A percentile compares a stretch with the other conserved stretches of the same genome.
Evolutionary conservation across 2,113 vertebrate species (phyloP).

Genomic region (Maccullochella peelii): DNA sequence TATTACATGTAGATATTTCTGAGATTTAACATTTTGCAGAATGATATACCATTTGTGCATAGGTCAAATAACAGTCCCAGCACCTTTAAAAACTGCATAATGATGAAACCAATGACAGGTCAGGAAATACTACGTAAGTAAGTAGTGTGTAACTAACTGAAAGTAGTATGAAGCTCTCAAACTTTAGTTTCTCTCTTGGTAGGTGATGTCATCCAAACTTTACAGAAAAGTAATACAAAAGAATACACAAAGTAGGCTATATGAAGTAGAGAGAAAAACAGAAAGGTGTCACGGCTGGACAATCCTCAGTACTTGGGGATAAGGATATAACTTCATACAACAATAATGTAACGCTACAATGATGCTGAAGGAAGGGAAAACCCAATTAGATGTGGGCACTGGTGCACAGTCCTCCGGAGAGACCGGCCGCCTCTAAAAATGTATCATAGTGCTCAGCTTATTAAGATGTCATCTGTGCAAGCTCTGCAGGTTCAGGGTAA

Average conservation of each 20-base stretch:
- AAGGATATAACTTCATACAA: conserved; percentile 59
- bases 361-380: conserved; percentile 66
- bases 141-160: not conserved
- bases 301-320: conserved; percentile 44
- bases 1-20: not conserved
- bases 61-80: not conserved
- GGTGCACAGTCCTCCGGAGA: conserved; percentile 69
- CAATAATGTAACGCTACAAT: conserved; percentile 61
- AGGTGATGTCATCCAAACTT: conserved; percentile 16
- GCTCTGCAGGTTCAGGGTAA: conserved; percentile 78
- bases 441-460: conserved; percentile 76
- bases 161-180: not conserved
- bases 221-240: conserved; percentile 15
- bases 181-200: not conserved
- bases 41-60: not conserved
- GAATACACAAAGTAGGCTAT: not conserved
- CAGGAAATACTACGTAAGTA: not conserved
- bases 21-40: not conserved
- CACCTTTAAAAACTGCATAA: not conserved
- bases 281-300: conserved; percentile 50
- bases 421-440: conserved; percentile 66
- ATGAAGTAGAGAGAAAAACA: not conserved
- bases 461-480: conserved; percentile 84
- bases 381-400: conserved; percentile 78
- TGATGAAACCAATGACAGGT: not conserved